Conservation (phyloP, 2,888 invertebrate species). For the Thecocarcelia acutangulata region DNA sequence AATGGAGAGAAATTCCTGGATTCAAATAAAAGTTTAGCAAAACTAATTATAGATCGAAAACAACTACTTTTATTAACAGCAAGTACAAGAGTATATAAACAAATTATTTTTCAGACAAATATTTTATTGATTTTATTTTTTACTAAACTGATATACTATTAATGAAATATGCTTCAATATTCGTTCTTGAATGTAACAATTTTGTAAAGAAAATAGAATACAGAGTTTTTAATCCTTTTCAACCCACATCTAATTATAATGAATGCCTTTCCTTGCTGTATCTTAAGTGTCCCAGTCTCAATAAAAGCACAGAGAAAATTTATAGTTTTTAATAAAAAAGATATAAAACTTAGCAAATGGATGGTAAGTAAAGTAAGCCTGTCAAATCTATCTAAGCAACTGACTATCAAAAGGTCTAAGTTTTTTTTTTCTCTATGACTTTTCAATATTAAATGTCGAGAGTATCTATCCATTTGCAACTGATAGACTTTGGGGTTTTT, state of each 20-base stretch:
- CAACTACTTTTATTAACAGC: too few species aligned
- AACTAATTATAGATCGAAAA: too few species aligned
- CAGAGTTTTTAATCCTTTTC: background rate
- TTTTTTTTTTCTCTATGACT: slow-evolving; percentile 30
- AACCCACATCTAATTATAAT: slow-evolving; percentile 11
- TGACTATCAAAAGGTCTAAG: slow-evolving; percentile 59
- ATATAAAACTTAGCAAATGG: slow-evolving; percentile 44
- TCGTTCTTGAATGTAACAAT: background rate
- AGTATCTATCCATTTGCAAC: slow-evolving; percentile 35
- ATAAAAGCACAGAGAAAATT: slow-evolving; percentile 31
- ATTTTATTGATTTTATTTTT: too few species aligned
- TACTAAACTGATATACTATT: too few species aligned
- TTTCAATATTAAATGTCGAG: slow-evolving; percentile 56
- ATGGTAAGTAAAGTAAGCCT: slow-evolving; percentile 42
- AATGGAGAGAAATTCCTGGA: too few species aligned
- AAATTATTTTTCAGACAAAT: too few species aligned
- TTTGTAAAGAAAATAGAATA: background rate
- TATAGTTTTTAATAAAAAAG: slow-evolving; percentile 42
- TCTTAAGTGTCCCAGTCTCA: slow-evolving; percentile 5
- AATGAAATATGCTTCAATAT: too few species aligned
- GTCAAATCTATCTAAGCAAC: slow-evolving; percentile 65
- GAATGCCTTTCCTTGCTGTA: slow-evolving; percentile 11
- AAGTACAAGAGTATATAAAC: too few species aligned
- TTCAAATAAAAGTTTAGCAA: too few species aligned
- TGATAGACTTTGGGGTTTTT: slow-evolving; percentile 39